These are phyloP conservation scores for Argyra leucocephala DNA, from an alignment of 2,888 invertebrate species.

Conservation along the genomic window DNA sequence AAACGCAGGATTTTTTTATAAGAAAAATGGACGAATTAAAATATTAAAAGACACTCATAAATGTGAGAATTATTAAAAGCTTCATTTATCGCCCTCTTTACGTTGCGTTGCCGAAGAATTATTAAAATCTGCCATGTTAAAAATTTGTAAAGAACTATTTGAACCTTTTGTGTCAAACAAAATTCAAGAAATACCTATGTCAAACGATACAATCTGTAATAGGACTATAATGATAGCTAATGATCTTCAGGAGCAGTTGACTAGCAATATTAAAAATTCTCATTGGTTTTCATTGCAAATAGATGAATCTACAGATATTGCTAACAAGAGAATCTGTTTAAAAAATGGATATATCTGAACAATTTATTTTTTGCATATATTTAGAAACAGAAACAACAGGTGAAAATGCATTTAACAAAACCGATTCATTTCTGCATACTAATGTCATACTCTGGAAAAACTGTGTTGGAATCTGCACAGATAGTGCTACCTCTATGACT, in stretches of 20 bases:
- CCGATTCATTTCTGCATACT: conserved; percentile 13
- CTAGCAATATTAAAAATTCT: conserved; percentile 13
- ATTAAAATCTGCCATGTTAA: conserved; percentile 14
- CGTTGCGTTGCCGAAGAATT: conserved; percentile 14
- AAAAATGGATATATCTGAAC: conserved; percentile 13
- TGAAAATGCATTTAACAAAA: conserved; percentile 16
- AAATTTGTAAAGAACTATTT: conserved; percentile 15
- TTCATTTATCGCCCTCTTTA: conserved; percentile 9
- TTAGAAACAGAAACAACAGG: conserved; percentile 12
- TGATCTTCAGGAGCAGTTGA: conserved; percentile 14
- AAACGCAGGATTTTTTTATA: conserved; percentile 12
- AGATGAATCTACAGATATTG: conserved; percentile 12
- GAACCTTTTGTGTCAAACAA: conserved; percentile 12
- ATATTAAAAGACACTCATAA: conserved; percentile 10
- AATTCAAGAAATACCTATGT: conserved; percentile 14
- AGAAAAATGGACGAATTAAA: conserved; percentile 12
- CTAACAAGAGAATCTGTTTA: conserved; percentile 11
- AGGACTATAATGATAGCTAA: conserved; percentile 14
- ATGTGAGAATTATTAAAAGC: conserved; percentile 8
- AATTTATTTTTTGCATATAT: conserved; percentile 13
- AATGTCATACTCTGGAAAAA: conserved; percentile 13
- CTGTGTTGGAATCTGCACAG: conserved; percentile 13
- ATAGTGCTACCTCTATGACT: conserved; percentile 13
- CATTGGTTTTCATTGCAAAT: conserved; percentile 12
- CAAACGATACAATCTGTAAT: conserved; percentile 14